Conservation (phyloP, 1,140 invertebrate genomes). For the Diorhabda carinulata region DNA sequence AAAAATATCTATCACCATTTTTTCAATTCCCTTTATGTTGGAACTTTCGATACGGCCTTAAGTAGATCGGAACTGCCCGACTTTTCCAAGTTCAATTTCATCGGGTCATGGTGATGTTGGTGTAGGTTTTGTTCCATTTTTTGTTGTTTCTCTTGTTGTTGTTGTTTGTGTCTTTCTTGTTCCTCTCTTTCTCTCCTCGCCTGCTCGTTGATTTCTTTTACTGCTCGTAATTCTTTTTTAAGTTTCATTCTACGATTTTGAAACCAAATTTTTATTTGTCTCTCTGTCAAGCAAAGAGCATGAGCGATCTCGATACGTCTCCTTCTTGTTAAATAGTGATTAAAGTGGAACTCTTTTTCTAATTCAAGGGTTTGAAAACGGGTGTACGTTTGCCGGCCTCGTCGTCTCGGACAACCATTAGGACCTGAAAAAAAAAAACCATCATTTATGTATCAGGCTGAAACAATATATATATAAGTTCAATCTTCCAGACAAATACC, state of each 20-base stretch:
- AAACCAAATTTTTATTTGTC: constrained; percentile 98
- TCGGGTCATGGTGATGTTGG: constrained; percentile 58
- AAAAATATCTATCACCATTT: constrained; percentile 9
- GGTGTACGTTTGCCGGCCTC: constrained; percentile 94
- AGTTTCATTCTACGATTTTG: constrained; percentile 97
- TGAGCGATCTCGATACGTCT: constrained; percentile 96
- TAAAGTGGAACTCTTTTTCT: constrained; percentile 99
- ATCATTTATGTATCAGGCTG: not conserved
- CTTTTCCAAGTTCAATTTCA: constrained; percentile 51
- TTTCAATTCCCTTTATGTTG: constrained; percentile 45
- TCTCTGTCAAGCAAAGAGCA: constrained; percentile 90
- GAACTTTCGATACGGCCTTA: constrained; percentile 50
- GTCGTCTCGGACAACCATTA: constrained; percentile 88
- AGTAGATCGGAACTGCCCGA: constrained; percentile 41
- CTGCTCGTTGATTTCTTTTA: constrained; percentile 93
- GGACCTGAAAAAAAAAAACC: constrained; percentile 68
- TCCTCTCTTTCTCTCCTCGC: constrained; percentile 85
- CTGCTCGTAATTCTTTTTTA: constrained; percentile 90
- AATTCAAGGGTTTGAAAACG: constrained; percentile 90
- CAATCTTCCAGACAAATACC: too few relatives aligned
- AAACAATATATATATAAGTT: too few relatives aligned
- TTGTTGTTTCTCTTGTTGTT: constrained; percentile 79
- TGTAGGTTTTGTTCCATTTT: constrained; percentile 56
- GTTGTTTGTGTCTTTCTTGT: constrained; percentile 85
- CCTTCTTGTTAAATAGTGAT: constrained; percentile 92